Conservation (phyloP, 30 jellyfish, hydroid and myxozoan species). For the Rhopilema esculentum region DNA sequence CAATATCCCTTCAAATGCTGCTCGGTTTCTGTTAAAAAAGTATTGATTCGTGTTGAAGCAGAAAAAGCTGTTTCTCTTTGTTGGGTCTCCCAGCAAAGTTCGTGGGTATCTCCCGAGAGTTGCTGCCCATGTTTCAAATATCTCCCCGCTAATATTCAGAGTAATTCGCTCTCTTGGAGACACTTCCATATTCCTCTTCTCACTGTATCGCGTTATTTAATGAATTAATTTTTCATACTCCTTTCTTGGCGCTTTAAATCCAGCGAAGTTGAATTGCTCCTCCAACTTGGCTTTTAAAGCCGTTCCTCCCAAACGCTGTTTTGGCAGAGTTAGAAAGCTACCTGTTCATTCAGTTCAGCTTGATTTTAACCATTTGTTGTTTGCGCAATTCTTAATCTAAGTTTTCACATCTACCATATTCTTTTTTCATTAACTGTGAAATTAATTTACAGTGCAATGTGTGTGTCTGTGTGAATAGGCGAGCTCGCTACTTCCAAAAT, state of each 20-base stretch:
- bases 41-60: conserved; percentile 48
- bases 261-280: not conserved
- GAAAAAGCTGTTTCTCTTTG: conserved; percentile 41
- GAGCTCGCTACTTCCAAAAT: not conserved
- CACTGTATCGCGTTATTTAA: not conserved
- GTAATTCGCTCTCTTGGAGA: conserved; percentile 24
- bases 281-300: not conserved
- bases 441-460: not conserved
- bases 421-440: not conserved
- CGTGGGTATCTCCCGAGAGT: conserved; percentile 87
- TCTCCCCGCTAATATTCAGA: conserved; percentile 88
- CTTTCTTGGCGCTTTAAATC: not conserved
- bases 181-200: conserved; percentile 1
- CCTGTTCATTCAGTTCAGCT: not conserved
- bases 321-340: not conserved
- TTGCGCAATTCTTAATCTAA: not conserved
- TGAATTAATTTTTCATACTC: not conserved
- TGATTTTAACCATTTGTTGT: not conserved
- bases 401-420: not conserved
- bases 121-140: conserved; percentile 86
- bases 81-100: conserved; percentile 86
- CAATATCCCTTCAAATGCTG: conserved; percentile 91
- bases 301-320: not conserved
- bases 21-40: conserved; percentile 83
- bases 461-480: not conserved